Evolutionary conservation across 2,113 vertebrate species (phyloP).

Genomic region (Apeltes quadracus): DNA sequence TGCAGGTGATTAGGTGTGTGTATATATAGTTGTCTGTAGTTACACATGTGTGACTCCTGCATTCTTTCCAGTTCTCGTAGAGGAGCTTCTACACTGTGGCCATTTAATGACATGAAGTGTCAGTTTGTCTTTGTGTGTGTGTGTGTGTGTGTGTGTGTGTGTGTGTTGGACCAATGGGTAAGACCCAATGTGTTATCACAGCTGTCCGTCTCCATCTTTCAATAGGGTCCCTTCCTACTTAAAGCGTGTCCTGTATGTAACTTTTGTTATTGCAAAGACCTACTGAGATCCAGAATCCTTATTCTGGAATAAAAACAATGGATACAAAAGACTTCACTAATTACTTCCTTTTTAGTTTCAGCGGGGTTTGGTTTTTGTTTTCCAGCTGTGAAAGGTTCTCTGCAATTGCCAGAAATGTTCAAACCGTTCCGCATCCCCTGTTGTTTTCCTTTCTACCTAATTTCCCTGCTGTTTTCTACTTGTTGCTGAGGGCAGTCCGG

Average conservation of each 20-base stretch:
- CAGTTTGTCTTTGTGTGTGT: conserved; percentile 17
- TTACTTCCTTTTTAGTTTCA: not conserved
- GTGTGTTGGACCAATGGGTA: conserved; percentile 33
- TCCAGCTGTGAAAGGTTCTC: not conserved
- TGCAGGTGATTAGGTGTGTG: conserved; percentile 63
- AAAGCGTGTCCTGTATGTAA: not conserved
- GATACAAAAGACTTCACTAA: not conserved
- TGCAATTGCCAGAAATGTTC: not conserved
- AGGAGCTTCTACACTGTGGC: conserved; percentile 29
- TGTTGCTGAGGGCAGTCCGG: conserved; percentile 25
- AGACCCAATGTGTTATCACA: conserved; percentile 43
- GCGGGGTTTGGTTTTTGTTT: not conserved
- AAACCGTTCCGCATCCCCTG: not conserved
- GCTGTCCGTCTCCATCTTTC: conserved; percentile 41
- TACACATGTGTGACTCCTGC: conserved; percentile 49
- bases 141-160: conserved; percentile 16
- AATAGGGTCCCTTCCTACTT: conserved; percentile 16
- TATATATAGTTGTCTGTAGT: conserved; percentile 66
- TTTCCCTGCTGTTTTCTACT: conserved; percentile 3
- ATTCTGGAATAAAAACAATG: not conserved
- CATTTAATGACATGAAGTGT: conserved; percentile 35
- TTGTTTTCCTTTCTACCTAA: not conserved
- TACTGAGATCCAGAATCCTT: not conserved
- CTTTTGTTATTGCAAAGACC: not conserved
- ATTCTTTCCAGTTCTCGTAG: conserved; percentile 49